phyloP scores from a whole-genome alignment of 1,140 invertebrate genomes.

The Antheraea pernyi region DNA sequence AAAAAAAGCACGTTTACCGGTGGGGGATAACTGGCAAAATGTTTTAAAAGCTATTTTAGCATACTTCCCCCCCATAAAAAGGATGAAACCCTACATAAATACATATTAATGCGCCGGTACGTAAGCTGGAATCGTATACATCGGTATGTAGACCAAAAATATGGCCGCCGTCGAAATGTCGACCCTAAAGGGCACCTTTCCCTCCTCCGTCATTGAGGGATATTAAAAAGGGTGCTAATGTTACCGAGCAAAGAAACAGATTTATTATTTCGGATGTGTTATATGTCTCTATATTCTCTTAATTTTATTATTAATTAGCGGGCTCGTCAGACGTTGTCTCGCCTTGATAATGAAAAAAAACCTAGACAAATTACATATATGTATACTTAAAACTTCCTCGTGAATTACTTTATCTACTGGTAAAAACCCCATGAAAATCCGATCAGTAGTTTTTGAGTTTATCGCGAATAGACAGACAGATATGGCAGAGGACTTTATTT shows the following conservation, averaged over 20 bases:
- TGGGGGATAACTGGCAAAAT: not conserved
- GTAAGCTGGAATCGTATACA: slow-evolving; percentile 5
- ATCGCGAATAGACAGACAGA: no score
- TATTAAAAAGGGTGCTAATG: slow-evolving; percentile 53
- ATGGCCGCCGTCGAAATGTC: slow-evolving; percentile 34
- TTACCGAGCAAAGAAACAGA: slow-evolving; percentile 18
- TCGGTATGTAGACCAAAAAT: slow-evolving; percentile 23
- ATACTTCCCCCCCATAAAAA: slow-evolving; percentile 3
- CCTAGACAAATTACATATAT: no score
- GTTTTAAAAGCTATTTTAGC: slow-evolving; percentile 3
- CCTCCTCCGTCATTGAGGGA: slow-evolving; percentile 36
- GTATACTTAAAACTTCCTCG: no score
- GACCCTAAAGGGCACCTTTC: slow-evolving; percentile 30
- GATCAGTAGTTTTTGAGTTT: no score
- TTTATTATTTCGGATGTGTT: slow-evolving; percentile 21
- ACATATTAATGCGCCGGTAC: slow-evolving; percentile 1
- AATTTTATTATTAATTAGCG: no score
- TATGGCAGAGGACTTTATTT: no score
- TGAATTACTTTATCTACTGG: no score
- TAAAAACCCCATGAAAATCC: no score
- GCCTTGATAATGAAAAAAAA: no score
- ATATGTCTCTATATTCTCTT: not conserved
- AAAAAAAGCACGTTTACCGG: not conserved
- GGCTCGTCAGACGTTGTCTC: no score
- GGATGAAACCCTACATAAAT: slow-evolving; percentile 10